Conservation (phyloP, 2,888 invertebrate species). For the Bimastos eiseni region DNA sequence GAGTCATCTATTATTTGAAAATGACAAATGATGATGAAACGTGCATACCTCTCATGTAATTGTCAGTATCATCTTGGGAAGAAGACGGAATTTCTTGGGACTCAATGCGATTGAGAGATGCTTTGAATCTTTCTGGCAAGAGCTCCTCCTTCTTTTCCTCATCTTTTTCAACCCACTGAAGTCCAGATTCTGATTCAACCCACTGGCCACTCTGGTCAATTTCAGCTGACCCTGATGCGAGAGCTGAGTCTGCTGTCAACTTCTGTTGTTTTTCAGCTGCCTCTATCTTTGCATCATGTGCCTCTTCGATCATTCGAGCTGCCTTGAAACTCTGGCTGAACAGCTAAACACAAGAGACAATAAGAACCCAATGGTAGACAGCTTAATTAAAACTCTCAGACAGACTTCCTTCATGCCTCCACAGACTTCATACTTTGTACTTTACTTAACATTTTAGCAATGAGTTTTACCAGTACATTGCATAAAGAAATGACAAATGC, state of each 20-base stretch:
- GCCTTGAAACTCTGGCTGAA: slow-evolving; percentile 44
- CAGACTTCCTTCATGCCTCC: not conserved
- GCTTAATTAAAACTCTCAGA: not conserved
- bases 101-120: not conserved
- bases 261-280: slow-evolving; percentile 13
- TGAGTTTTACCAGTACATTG: not conserved
- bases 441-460: not conserved
- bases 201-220: slow-evolving; percentile 40
- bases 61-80: slow-evolving; percentile 80
- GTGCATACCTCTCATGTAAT: slow-evolving; percentile 80
- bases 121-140: not conserved
- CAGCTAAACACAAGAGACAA: slow-evolving; percentile 37
- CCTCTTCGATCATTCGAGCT: slow-evolving; percentile 42
- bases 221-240: not conserved
- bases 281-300: slow-evolving; percentile 45
- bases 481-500: not conserved
- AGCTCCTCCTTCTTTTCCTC: not conserved
- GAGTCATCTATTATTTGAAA: not conserved
- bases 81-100: slow-evolving; percentile 34
- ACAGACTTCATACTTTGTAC: not conserved
- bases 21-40: not conserved
- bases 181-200: slow-evolving; percentile 56
- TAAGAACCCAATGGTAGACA: not conserved
- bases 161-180: slow-evolving; percentile 57
- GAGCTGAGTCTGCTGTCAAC: not conserved